Base-by-base conservation (phyloP, 2,888 invertebrate genomes). In the Diarsia rubi region DNA sequence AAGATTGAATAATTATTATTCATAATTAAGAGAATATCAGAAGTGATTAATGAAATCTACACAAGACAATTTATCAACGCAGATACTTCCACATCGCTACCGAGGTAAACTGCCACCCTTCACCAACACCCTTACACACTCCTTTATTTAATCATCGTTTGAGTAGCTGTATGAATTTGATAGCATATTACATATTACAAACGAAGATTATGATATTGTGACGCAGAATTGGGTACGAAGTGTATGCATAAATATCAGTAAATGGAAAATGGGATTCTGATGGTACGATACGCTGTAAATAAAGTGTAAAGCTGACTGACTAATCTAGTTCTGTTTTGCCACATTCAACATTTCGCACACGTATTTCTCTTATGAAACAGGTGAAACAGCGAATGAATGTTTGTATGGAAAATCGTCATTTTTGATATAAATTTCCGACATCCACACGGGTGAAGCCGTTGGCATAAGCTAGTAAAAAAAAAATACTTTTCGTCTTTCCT, bases 81-180 rank as follows among this genome's bases (percentile, higher is more conserved):
- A 62, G n/a, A 16, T 63, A 69, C 42, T 69, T 69, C 37, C 31
- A 57, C 31, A n/a, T 59, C 54, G 65, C 62, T 24, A 44, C 64
- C 12, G 65, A 59, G 27, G 78, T 54, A n/a, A 24, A 27, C 14
- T 2, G 12, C 62, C 47, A 3, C 47, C 62, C 42, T 44, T 8
- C 24, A 2, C 49, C 60, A 37, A 5, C 37, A 37, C 12, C 72
- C 69, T 12, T 37, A 8, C 78, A 9, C 37, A 5, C 42, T n/a
- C 42, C 42, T n/a, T 74, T 70, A 84, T 84, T 84, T 81, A 84
- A 81, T 84, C 69, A 81, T 74, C 37, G 47, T 74, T 80, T 70
- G 54, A 74, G 81, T 80, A 54, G 59, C 84, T 80, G 24, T 44
- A 54, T 73, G 81, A 84, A 81, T 80, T 81, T 84, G 81, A 84